Evolutionary conservation across 2,888 invertebrate species (phyloP).

Genomic region (Pheosia gnoma): DNA sequence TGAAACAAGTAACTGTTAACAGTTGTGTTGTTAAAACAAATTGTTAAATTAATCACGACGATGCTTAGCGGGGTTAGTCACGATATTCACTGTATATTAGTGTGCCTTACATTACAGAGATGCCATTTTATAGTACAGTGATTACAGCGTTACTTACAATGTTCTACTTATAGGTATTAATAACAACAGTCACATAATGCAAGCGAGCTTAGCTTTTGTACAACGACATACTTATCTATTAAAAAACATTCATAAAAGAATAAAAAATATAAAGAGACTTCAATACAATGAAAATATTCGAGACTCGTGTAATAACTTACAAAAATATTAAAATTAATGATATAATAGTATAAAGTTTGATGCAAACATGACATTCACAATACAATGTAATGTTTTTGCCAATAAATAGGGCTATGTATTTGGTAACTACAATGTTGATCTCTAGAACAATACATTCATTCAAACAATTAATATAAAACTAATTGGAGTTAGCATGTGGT

Average conservation of each 20-base stretch:
- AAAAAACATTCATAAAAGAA: constrained; percentile 57
- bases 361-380: constrained; percentile 45
- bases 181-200: constrained; percentile 82
- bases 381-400: constrained; percentile 75
- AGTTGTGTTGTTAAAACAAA: constrained; percentile 52
- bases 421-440: constrained; percentile 60
- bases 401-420: constrained; percentile 67
- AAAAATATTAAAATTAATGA: constrained; percentile 36
- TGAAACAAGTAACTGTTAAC: constrained; percentile 46
- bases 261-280: constrained; percentile 46
- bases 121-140: constrained; percentile 70
- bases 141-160: constrained; percentile 57
- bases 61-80: constrained; percentile 80
- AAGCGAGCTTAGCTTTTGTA: constrained; percentile 81
- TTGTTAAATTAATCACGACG: constrained; percentile 60
- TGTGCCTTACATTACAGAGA: constrained; percentile 71
- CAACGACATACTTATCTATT: constrained; percentile 63
- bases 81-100: constrained; percentile 70
- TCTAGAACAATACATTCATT: constrained; percentile 44
- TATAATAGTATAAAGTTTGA: constrained; percentile 21
- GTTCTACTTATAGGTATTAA: constrained; percentile 57
- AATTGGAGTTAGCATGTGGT: constrained; percentile 32
- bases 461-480: constrained; percentile 12
- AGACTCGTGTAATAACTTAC: constrained; percentile 43
- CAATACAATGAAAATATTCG: constrained; percentile 45